Percentiles rank a stretch among this genome's conserved stretches.
These are phyloP conservation scores for Dendroctonus ponderosae DNA, from an alignment of 1,140 invertebrate genomes.

Conservation along the genomic window DNA sequence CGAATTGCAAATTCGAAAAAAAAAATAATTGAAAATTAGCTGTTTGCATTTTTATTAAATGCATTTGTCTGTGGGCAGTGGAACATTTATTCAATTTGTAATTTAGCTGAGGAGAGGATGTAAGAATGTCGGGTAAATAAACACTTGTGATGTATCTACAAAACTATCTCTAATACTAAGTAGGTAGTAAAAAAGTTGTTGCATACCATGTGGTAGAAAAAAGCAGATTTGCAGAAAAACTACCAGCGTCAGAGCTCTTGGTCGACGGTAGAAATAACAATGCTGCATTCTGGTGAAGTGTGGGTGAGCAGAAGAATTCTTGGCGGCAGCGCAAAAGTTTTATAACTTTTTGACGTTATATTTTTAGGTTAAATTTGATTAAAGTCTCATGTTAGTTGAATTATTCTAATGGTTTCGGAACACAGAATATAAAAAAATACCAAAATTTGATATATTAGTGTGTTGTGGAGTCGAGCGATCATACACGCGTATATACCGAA, in stretches of 20 bases:
- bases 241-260: slow-evolving; percentile 47
- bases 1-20: too few species aligned
- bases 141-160: not conserved
- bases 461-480: slow-evolving; percentile 17
- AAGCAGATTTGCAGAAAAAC: slow-evolving; percentile 49
- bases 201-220: slow-evolving; percentile 49
- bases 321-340: slow-evolving; percentile 39
- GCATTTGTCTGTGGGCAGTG: not conserved
- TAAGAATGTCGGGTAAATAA: not conserved
- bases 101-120: not conserved
- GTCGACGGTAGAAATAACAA: slow-evolving; percentile 46
- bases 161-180: slow-evolving; percentile 1
- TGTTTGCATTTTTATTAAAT: not conserved
- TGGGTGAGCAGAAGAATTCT: slow-evolving; percentile 39
- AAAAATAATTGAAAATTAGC: too few species aligned
- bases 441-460: slow-evolving; percentile 23
- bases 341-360: slow-evolving; percentile 16
- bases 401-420: slow-evolving; percentile 12
- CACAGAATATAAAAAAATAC: slow-evolving; percentile 22
- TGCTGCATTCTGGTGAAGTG: slow-evolving; percentile 48
- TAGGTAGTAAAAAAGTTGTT: slow-evolving; percentile 12
- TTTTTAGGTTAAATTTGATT: slow-evolving; percentile 31
- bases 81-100: not conserved
- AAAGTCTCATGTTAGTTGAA: slow-evolving; percentile 28
- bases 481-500: slow-evolving; percentile 35